A percentile compares a stretch with the other conserved stretches of the same genome.
These are phyloP conservation scores for Alouatta palliata DNA, from an alignment of 2,113 vertebrate genomes.

Conservation along the genomic window DNA sequence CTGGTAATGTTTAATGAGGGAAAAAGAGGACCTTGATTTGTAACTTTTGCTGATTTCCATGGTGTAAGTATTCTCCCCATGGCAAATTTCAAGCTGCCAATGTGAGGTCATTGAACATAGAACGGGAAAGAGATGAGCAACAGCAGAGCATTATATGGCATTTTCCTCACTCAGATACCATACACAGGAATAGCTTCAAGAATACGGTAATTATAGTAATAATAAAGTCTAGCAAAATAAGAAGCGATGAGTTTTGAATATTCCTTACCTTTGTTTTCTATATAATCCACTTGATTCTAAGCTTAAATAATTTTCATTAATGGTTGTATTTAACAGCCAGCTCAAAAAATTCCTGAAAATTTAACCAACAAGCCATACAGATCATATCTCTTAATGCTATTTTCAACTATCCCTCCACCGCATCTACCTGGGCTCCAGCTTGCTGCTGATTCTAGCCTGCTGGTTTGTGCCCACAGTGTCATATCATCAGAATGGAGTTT, in stretches of 20 bases:
- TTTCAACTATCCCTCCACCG: no score
- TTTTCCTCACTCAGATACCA: not conserved
- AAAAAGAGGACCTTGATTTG: not conserved
- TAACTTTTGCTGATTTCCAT: not conserved
- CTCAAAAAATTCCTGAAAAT: slow-evolving; percentile 19
- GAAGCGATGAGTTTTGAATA: not conserved
- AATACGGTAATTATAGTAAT: not conserved
- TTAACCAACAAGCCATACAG: not conserved
- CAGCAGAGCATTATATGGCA: not conserved
- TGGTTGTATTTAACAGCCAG: not conserved
- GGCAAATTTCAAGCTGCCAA: not conserved
- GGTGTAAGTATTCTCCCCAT: not conserved
- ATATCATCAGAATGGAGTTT: not conserved
- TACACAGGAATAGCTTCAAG: not conserved
- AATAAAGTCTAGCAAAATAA: not conserved
- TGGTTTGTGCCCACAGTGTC: not conserved
- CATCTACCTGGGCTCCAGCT: not conserved
- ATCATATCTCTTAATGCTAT: no score
- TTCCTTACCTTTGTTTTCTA: not conserved
- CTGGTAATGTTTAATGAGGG: not conserved
- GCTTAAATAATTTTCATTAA: not conserved
- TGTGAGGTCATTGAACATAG: not conserved
- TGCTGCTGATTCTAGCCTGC: not conserved
- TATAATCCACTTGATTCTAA: slow-evolving; percentile 4
- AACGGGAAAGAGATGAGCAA: not conserved